These are phyloP conservation scores for Ptilodon capucinus DNA, from an alignment of 2,888 invertebrate genomes.

Conservation along the genomic window DNA sequence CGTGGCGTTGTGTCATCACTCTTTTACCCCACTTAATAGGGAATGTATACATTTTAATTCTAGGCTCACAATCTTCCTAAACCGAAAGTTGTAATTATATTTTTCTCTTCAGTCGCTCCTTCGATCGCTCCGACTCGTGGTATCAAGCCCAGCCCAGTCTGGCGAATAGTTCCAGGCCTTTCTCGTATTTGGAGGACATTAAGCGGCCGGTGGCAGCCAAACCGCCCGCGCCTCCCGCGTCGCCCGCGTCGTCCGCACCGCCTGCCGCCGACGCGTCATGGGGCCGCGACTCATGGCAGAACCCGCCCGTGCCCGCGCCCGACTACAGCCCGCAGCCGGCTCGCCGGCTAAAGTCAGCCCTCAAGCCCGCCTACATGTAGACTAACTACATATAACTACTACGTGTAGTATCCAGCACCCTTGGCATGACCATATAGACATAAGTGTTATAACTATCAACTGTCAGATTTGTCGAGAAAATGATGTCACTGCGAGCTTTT, in stretches of 20 bases:
- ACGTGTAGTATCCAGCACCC: too few species aligned
- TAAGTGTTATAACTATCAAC: too few species aligned
- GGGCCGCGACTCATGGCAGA: constrained; percentile 46
- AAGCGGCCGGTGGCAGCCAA: constrained; percentile 38
- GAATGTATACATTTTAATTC: too few species aligned
- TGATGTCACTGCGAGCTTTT: too few species aligned
- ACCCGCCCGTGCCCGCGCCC: constrained; percentile 55
- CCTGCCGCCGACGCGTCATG: constrained; percentile 37
- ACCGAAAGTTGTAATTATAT: not conserved
- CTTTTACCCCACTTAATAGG: too few species aligned
- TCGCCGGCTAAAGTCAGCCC: constrained; percentile 64
- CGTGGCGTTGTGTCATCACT: too few species aligned
- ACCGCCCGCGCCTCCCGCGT: constrained; percentile 29
- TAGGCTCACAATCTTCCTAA: too few species aligned
- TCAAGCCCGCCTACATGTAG: constrained; percentile 58
- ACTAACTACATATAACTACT: not conserved
- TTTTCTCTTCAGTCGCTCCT: constrained; percentile 27
- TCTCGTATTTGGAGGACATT: constrained; percentile 62
- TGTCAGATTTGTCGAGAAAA: too few species aligned
- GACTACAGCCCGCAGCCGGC: constrained; percentile 63
- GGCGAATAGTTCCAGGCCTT: constrained; percentile 42
- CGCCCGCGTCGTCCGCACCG: constrained; percentile 29
- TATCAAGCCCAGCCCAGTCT: constrained; percentile 33
- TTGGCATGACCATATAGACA: too few species aligned
- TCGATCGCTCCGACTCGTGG: constrained; percentile 62